phyloP scores from a whole-genome alignment of 2,888 invertebrate species.

The Tanytarsus gracilentus region DNA sequence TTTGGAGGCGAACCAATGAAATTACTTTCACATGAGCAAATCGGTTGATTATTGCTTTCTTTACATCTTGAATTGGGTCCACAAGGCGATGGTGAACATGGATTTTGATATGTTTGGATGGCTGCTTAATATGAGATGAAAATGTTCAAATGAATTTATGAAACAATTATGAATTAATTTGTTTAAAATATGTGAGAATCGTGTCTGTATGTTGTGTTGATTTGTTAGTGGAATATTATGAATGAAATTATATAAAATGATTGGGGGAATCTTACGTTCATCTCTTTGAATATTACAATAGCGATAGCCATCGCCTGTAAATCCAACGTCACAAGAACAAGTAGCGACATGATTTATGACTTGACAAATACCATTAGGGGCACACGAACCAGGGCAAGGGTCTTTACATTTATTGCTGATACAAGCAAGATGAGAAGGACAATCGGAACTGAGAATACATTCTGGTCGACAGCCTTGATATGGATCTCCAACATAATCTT shows the following conservation, averaged over 20 bases:
- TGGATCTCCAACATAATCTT: conserved; percentile 75
- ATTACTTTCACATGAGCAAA: conserved; percentile 52
- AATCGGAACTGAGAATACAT: conserved; percentile 78
- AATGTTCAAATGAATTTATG: too few species aligned
- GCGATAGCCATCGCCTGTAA: conserved; percentile 63
- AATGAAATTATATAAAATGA: too few species aligned
- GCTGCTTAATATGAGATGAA: too few species aligned
- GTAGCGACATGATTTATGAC: conserved; percentile 80
- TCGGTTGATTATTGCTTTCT: conserved; percentile 53
- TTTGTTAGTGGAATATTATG: too few species aligned
- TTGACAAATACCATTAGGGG: conserved; percentile 70
- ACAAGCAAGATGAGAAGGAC: conserved; percentile 73
- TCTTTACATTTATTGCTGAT: conserved; percentile 73
- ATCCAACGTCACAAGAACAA: conserved; percentile 66
- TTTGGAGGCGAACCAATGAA: conserved; percentile 56
- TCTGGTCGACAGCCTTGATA: conserved; percentile 80
- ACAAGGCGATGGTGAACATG: conserved; percentile 57
- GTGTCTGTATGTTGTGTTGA: too few species aligned
- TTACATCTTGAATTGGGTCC: conserved; percentile 58
- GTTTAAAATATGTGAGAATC: too few species aligned
- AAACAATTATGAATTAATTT: too few species aligned
- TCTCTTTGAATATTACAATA: too few species aligned
- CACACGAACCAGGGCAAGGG: conserved; percentile 81
- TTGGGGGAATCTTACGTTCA: too few species aligned
- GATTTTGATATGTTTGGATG: conserved; percentile 40